Percentiles rank a stretch among this genome's conserved stretches.
Conservation (phyloP, 2,113 vertebrate genomes). For the Amia ocellicauda region DNA sequence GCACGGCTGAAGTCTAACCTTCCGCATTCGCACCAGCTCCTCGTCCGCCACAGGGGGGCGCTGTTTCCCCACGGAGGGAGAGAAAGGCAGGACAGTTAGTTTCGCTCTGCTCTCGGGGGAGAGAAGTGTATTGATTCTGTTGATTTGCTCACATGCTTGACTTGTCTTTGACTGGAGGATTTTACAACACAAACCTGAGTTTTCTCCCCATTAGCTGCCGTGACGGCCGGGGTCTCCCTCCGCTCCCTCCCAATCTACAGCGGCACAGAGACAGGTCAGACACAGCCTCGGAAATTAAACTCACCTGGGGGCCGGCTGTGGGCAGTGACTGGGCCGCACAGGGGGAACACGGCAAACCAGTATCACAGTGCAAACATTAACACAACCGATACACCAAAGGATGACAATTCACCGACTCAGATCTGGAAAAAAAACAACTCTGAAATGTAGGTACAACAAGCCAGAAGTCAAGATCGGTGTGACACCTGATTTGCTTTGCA, state of each 20-base stretch:
- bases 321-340: too few species aligned
- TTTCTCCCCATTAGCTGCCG: constrained; percentile 72
- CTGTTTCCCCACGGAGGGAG: constrained; percentile 61
- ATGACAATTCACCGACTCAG: background rate
- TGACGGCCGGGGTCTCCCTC: constrained; percentile 67
- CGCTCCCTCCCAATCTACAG: constrained; percentile 80
- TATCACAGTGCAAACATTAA: background rate
- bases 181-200: constrained; percentile 91
- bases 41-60: constrained; percentile 80
- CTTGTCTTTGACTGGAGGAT: background rate
- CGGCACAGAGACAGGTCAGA: constrained; percentile 46
- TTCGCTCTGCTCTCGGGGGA: constrained; percentile 33
- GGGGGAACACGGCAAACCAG: background rate
- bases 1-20: constrained; percentile 76
- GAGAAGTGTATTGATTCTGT: constrained; percentile 24
- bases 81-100: constrained; percentile 28
- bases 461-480: too few species aligned
- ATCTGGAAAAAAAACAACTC: too few species aligned
- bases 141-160: too few species aligned
- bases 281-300: too few species aligned
- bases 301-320: too few species aligned
- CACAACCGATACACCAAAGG: background rate
- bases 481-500: too few species aligned
- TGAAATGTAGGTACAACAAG: too few species aligned
- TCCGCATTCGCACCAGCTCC: constrained; percentile 89